Conservation (phyloP, 2,113 vertebrate species). For the Oreochromis spilurus region DNA sequence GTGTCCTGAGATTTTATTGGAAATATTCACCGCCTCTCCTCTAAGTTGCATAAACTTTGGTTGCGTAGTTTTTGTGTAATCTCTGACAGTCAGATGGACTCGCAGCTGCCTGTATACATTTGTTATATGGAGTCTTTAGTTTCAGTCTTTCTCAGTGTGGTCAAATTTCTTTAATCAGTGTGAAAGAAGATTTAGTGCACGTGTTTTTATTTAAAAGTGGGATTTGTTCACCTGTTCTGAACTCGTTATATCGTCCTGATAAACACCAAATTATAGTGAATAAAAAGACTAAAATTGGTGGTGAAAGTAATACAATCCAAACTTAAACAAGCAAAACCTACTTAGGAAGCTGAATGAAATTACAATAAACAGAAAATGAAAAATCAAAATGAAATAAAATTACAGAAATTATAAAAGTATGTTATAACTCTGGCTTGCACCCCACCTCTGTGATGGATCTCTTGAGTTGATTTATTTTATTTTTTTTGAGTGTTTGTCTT, state of each 20-base stretch:
- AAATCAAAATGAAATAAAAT: background rate
- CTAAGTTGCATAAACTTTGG: background rate
- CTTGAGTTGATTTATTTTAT: background rate
- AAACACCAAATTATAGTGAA: background rate
- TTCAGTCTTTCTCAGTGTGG: background rate
- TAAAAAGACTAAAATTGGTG: background rate
- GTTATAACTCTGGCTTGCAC: background rate
- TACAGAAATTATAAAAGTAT: background rate
- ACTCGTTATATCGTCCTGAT: background rate
- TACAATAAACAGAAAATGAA: background rate
- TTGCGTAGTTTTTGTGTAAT: accelerated
- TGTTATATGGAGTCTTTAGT: background rate
- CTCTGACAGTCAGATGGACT: background rate
- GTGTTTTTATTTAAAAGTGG: background rate
- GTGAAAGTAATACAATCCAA: background rate
- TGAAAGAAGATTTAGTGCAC: background rate
- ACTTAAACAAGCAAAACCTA: background rate
- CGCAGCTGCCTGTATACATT: background rate
- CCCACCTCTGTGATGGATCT: background rate
- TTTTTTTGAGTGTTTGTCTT: background rate
- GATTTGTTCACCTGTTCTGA: background rate
- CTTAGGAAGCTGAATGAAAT: background rate
- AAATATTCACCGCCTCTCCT: background rate
- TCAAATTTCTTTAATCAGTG: background rate
- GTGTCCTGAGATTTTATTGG: background rate